Percentiles rank a stretch among this genome's conserved stretches.
Evolutionary conservation across 1,140 invertebrate genomes (phyloP).

Genomic region (Drosophila oshimai): DNA sequence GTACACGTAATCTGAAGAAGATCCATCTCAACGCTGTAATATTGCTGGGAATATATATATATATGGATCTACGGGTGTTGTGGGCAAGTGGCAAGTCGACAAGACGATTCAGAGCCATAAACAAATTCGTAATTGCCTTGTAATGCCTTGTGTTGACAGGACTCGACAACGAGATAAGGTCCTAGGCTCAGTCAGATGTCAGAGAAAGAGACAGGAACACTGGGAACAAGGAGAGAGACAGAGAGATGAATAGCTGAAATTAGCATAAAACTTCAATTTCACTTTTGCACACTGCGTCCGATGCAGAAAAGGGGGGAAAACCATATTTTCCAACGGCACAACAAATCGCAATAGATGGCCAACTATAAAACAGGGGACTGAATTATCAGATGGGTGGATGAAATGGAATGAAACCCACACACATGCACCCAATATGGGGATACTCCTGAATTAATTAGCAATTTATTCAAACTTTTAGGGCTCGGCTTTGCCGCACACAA

Average conservation of each 20-base stretch:
- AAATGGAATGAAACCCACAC: background rate
- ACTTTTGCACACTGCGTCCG: slow-evolving; percentile 48
- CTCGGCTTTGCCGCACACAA: slow-evolving; percentile 23
- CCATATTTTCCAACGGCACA: slow-evolving; percentile 52
- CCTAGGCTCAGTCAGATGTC: slow-evolving; percentile 20
- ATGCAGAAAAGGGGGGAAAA: slow-evolving; percentile 31
- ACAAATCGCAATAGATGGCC: slow-evolving; percentile 72
- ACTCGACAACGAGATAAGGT: slow-evolving; percentile 68
- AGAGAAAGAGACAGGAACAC: slow-evolving; percentile 5
- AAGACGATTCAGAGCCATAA: slow-evolving; percentile 55
- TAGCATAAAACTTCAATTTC: slow-evolving; percentile 80
- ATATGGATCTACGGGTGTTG: slow-evolving; percentile 23
- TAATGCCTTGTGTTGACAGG: slow-evolving; percentile 76
- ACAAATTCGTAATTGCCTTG: slow-evolving; percentile 78
- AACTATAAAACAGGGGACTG: slow-evolving; percentile 54
- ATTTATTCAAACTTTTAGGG: slow-evolving; percentile 60
- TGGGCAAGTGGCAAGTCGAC: slow-evolving; percentile 37
- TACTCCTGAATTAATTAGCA: slow-evolving; percentile 65
- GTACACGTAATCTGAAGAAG: background rate
- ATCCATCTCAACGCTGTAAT: background rate
- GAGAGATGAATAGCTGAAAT: slow-evolving; percentile 40
- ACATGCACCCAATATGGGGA: slow-evolving; percentile 9
- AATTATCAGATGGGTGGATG: slow-evolving; percentile 6
- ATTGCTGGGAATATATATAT: background rate
- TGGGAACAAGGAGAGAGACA: background rate